Evolutionary conservation across 2,888 invertebrate genomes (phyloP).

Genomic region (Mechanitis messenoides): DNA sequence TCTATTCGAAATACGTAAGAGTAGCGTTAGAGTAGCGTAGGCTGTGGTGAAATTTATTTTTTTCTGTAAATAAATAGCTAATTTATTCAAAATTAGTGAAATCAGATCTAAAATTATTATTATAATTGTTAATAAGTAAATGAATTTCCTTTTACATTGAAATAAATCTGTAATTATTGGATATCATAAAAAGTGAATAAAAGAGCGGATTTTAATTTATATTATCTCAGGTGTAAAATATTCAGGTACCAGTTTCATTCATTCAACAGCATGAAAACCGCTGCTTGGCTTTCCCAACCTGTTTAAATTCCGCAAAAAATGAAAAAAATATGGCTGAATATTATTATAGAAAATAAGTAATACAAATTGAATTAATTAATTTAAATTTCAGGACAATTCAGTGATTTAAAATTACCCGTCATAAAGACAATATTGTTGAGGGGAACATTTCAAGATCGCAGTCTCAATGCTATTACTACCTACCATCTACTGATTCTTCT

Average conservation of each 20-base stretch:
- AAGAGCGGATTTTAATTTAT: slow-evolving; percentile 10
- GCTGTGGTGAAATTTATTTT: too few relatives aligned
- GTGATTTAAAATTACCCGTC: too few relatives aligned
- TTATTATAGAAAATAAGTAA: too few relatives aligned
- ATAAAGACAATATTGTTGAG: too few relatives aligned
- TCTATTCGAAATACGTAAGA: too few relatives aligned
- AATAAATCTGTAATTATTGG: not conserved
- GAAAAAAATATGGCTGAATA: not conserved
- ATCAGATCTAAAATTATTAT: not conserved
- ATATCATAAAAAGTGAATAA: not conserved
- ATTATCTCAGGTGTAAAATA: slow-evolving; percentile 17
- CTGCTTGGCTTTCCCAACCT: slow-evolving; percentile 20
- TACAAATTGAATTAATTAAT: too few relatives aligned
- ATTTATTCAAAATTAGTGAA: not conserved
- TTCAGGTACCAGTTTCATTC: slow-evolving; percentile 24
- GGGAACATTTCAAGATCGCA: too few relatives aligned
- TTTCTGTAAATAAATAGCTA: too few relatives aligned
- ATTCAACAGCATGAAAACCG: slow-evolving; percentile 26
- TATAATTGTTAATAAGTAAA: not conserved
- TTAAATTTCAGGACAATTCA: too few relatives aligned
- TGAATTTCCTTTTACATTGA: not conserved
- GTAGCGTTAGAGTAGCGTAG: too few relatives aligned
- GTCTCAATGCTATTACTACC: too few relatives aligned
- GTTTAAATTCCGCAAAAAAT: slow-evolving; percentile 21
- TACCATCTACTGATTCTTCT: too few relatives aligned